These are phyloP conservation scores for Hycleus phaleratus DNA, from an alignment of 1,140 invertebrate genomes.

Conservation along the genomic window DNA sequence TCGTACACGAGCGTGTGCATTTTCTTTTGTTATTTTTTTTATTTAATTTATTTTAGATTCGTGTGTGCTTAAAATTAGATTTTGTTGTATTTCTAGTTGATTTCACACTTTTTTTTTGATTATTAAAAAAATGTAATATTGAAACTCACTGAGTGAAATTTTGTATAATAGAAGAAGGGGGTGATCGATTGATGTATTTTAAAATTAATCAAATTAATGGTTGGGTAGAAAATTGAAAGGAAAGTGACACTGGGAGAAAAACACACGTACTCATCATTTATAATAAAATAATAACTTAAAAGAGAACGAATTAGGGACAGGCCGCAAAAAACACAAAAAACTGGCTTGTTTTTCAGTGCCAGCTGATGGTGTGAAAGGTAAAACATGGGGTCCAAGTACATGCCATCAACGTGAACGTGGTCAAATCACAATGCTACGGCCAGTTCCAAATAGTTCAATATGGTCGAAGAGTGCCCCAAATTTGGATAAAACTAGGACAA, in stretches of 20 bases:
- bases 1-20: constrained; percentile 4
- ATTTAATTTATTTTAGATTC: constrained; percentile 6
- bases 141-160: constrained; percentile 5
- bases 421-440: constrained; percentile 49
- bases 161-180: not conserved
- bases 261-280: too few relatives aligned
- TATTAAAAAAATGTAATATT: not conserved
- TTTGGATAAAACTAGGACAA: constrained; percentile 63
- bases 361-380: constrained; percentile 89
- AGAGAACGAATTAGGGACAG: too few relatives aligned
- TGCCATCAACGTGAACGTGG: constrained; percentile 82
- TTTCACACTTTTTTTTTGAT: too few relatives aligned
- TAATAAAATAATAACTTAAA: too few relatives aligned
- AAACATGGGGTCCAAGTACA: constrained; percentile 95
- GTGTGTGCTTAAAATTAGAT: not conserved
- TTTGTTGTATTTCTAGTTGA: not conserved
- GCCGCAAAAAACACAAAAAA: not conserved
- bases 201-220: too few relatives aligned
- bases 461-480: constrained; percentile 65
- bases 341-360: constrained; percentile 56
- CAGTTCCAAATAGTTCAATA: constrained; percentile 38
- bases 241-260: too few relatives aligned
- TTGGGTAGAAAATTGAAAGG: too few relatives aligned
- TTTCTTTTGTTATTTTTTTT: constrained; percentile 2
- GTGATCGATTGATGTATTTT: too few relatives aligned